Percentiles rank a stretch among this genome's conserved stretches.
These are phyloP conservation scores for Trachelipus rathkii DNA, from an alignment of 1,140 invertebrate species.

Conservation along the genomic window DNA sequence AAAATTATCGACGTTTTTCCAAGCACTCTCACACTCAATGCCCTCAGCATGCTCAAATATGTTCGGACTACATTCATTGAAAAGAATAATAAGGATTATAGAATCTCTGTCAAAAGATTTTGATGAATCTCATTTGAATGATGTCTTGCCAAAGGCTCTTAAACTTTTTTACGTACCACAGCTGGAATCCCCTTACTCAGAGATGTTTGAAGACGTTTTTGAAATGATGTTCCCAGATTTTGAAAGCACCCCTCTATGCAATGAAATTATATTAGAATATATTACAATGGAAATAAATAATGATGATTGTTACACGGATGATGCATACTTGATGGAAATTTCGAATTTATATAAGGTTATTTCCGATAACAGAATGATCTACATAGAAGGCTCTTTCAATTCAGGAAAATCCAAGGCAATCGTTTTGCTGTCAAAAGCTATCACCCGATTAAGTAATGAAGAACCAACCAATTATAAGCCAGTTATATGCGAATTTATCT, in stretches of 20 bases:
- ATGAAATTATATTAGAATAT: background rate
- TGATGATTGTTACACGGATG: background rate
- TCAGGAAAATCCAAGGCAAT: background rate
- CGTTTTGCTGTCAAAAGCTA: background rate
- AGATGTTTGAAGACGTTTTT: background rate
- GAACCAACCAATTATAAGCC: background rate
- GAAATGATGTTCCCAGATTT: background rate
- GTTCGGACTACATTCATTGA: background rate
- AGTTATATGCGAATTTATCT: background rate
- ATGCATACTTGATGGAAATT: background rate
- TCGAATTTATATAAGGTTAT: background rate
- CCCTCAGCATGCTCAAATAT: background rate
- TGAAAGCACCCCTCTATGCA: background rate
- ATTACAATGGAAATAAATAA: background rate
- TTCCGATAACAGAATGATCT: background rate
- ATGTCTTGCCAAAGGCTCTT: background rate
- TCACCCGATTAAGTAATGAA: background rate
- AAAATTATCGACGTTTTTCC: background rate
- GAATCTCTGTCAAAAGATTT: background rate
- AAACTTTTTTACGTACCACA: background rate
- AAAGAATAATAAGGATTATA: background rate
- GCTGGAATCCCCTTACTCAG: background rate
- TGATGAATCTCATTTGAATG: background rate
- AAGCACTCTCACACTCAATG: background rate
- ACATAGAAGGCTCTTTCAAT: background rate